Percentiles rank a stretch among this genome's conserved stretches.
These are phyloP conservation scores for Ramphastos sulfuratus DNA, from an alignment of 2,113 vertebrate species.

Conservation along the genomic window DNA sequence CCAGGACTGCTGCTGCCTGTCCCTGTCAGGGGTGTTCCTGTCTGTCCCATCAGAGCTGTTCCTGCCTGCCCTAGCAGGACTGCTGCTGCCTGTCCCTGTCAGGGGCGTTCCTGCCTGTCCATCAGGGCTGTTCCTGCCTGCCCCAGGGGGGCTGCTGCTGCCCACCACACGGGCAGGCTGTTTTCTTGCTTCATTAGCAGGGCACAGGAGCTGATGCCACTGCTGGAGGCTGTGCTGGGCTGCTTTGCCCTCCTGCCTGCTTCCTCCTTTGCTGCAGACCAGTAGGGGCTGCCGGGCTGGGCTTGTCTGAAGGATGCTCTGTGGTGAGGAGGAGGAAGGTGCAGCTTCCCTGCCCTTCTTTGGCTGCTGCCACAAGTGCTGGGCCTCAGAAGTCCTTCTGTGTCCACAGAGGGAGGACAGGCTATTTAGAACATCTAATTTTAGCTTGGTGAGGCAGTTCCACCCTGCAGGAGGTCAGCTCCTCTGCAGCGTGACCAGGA, in stretches of 20 bases:
- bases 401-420: not conserved
- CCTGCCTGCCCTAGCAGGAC: too few species aligned
- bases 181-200: not conserved
- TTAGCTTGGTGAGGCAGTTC: not conserved
- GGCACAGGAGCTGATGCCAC: not conserved
- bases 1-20: too few species aligned
- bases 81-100: too few species aligned
- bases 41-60: rapidly evolving
- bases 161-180: rapidly evolving
- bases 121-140: not conserved
- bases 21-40: too few species aligned
- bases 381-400: not conserved
- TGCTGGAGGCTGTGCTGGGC: not conserved
- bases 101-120: too few species aligned
- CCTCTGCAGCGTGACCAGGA: not conserved
- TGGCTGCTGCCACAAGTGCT: rapidly evolving
- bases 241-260: not conserved
- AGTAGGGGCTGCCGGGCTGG: rapidly evolving
- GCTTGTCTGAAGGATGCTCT: not conserved
- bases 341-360: not conserved
- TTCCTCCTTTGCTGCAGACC: not conserved
- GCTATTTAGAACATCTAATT: not conserved
- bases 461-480: not conserved
- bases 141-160: not conserved
- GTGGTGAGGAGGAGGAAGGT: rapidly evolving